These are phyloP conservation scores for Ageneiosus marmoratus DNA, from an alignment of 2,113 vertebrate species.

Conservation along the genomic window DNA sequence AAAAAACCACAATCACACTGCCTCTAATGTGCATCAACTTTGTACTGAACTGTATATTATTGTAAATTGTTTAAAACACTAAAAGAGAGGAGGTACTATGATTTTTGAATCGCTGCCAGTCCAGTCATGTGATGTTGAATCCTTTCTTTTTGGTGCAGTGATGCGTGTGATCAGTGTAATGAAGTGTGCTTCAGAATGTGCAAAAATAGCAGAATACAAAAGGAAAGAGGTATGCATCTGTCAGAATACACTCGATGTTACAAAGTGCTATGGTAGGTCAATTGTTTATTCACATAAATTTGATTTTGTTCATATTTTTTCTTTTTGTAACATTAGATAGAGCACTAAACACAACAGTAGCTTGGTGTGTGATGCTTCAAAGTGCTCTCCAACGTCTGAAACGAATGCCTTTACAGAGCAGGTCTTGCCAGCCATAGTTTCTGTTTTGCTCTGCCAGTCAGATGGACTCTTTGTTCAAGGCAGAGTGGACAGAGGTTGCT, in stretches of 20 bases:
- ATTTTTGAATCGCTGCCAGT: not conserved
- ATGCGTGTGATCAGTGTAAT: not conserved
- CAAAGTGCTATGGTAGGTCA: not conserved
- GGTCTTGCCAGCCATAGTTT: not conserved
- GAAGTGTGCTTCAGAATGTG: not conserved
- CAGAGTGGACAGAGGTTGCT: constrained; percentile 31
- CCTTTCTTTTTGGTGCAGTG: not conserved
- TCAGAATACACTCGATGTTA: not conserved
- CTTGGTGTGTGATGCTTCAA: not conserved
- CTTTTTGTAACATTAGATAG: not conserved
- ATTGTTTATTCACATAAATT: not conserved
- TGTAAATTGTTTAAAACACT: not conserved
- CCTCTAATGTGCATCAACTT: not conserved
- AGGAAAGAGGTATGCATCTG: not conserved
- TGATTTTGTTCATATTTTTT: too few species aligned
- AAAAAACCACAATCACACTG: not conserved
- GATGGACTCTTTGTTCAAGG: constrained; percentile 32
- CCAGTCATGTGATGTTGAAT: not conserved
- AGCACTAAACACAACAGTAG: not conserved
- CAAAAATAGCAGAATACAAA: not conserved
- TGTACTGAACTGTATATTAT: not conserved
- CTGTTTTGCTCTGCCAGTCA: constrained; percentile 31
- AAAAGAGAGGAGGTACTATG: not conserved
- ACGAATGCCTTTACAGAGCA: not conserved
- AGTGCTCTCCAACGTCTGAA: constrained; percentile 5